A percentile compares a stretch with the other conserved stretches of the same genome.
Evolutionary conservation across 2,113 vertebrate species (phyloP).

Genomic region (Carettochelys insculpta): DNA sequence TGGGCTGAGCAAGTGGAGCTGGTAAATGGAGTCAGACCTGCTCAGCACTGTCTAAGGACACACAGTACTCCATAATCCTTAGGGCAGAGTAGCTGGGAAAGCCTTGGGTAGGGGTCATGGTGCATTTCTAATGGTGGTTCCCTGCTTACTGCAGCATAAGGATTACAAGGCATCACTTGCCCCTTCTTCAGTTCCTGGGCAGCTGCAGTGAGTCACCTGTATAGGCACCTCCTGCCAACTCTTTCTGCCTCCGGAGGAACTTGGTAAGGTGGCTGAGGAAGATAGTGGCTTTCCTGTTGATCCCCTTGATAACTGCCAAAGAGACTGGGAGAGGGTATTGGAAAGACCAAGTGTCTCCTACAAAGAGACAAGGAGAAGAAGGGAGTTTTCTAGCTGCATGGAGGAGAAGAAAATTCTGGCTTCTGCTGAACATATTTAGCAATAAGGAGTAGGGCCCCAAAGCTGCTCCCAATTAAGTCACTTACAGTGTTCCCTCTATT

Average conservation of each 20-base stretch:
- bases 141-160: background rate
- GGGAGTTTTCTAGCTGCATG: background rate
- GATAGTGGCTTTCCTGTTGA: background rate
- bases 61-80: background rate
- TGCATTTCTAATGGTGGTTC: background rate
- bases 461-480: background rate
- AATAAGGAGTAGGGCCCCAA: background rate
- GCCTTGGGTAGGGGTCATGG: accelerated
- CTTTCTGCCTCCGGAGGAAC: background rate
- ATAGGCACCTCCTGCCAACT: background rate
- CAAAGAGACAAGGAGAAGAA: background rate
- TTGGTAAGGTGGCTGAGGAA: background rate
- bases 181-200: background rate
- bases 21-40: background rate
- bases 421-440: background rate
- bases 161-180: background rate
- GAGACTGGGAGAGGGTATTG: background rate
- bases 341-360: background rate
- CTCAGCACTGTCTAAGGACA: background rate
- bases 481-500: no score
- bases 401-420: background rate
- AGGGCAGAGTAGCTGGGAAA: background rate
- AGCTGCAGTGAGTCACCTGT: background rate
- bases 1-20: background rate
- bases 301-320: background rate